A percentile compares a stretch with the other conserved stretches of the same genome.
phyloP scores from a whole-genome alignment of 2,888 invertebrate species.

The Hemicrepidius hirtus region DNA sequence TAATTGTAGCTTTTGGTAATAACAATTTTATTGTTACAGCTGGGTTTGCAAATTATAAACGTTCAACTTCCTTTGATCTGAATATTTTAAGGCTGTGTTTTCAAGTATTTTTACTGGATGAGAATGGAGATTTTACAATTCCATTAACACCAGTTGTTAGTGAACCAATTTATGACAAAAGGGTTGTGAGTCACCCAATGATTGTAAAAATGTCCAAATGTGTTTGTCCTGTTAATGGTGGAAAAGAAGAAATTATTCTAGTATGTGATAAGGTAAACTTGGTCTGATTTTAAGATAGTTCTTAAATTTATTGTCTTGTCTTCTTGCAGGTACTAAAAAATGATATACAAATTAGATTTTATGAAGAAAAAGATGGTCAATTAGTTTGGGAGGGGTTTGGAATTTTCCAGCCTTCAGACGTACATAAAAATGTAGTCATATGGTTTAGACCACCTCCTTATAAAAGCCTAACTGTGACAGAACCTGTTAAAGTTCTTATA shows the following conservation, averaged over 20 bases:
- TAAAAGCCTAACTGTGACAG: slow-evolving; percentile 79
- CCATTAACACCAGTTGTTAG: slow-evolving; percentile 88
- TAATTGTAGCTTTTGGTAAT: no score
- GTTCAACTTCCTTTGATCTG: slow-evolving; percentile 92
- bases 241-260: slow-evolving; percentile 88
- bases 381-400: slow-evolving; percentile 89
- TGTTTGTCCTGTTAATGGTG: slow-evolving; percentile 88
- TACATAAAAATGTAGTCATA: slow-evolving; percentile 94
- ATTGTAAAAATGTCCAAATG: slow-evolving; percentile 93
- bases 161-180: slow-evolving; percentile 96
- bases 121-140: slow-evolving; percentile 80
- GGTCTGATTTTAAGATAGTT: no score
- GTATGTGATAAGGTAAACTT: slow-evolving; percentile 91
- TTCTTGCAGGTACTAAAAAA: slow-evolving; percentile 83
- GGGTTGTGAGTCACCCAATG: slow-evolving; percentile 93
- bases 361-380: slow-evolving; percentile 83
- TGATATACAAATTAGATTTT: slow-evolving; percentile 93
- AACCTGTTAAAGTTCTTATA: slow-evolving; percentile 86
- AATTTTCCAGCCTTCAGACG: slow-evolving; percentile 88
- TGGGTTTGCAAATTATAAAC: slow-evolving; percentile 90
- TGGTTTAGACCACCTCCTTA: slow-evolving; percentile 88
- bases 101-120: slow-evolving; percentile 91
- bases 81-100: slow-evolving; percentile 96
- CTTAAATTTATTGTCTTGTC: no score
- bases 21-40: slow-evolving; percentile 79